phyloP scores from a whole-genome alignment of 2,113 vertebrate genomes.

The Cisticola juncidis region DNA sequence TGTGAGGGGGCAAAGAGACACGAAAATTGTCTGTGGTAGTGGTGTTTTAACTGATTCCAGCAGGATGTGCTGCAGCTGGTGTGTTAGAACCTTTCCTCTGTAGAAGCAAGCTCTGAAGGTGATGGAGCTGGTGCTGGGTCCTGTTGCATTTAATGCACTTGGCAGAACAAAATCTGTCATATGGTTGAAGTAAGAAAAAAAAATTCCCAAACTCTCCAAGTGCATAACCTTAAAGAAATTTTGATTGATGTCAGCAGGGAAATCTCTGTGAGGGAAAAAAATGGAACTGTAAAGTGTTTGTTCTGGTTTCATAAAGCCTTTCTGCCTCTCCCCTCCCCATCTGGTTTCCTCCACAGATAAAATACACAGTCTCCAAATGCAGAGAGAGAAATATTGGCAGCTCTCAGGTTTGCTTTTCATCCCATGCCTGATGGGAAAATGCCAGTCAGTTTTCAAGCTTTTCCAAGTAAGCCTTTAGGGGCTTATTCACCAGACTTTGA shows the following conservation, averaged over 20 bases:
- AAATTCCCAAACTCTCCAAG: neutral
- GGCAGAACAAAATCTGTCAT: neutral
- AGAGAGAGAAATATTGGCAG: conserved; percentile 60
- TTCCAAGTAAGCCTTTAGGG: conserved; percentile 48
- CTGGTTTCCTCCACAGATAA: conserved; percentile 26
- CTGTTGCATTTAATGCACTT: neutral
- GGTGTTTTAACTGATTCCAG: neutral
- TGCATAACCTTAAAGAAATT: conserved; percentile 45
- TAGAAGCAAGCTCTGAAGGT: neutral
- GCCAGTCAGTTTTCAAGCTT: conserved; percentile 46
- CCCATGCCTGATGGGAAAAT: conserved; percentile 43
- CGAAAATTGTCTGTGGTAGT: too few relatives aligned
- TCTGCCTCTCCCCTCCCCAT: neutral
- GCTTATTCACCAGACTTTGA: conserved; percentile 37
- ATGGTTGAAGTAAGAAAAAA: neutral
- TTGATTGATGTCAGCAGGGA: conserved; percentile 32
- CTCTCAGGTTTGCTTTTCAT: conserved; percentile 60
- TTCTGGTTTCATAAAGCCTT: conserved; percentile 42
- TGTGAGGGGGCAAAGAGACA: neutral
- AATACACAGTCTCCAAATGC: conserved; percentile 19
- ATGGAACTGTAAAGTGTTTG: neutral
- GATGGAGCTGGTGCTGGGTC: neutral
- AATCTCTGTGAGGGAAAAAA: neutral
- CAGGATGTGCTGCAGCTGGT: neutral
- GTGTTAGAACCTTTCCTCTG: neutral